A percentile compares a stretch with the other conserved stretches of the same genome.
These are phyloP conservation scores for Akabosia matsudoensis DNA, from an alignment of 1,140 invertebrate genomes.

Conservation along the genomic window DNA sequence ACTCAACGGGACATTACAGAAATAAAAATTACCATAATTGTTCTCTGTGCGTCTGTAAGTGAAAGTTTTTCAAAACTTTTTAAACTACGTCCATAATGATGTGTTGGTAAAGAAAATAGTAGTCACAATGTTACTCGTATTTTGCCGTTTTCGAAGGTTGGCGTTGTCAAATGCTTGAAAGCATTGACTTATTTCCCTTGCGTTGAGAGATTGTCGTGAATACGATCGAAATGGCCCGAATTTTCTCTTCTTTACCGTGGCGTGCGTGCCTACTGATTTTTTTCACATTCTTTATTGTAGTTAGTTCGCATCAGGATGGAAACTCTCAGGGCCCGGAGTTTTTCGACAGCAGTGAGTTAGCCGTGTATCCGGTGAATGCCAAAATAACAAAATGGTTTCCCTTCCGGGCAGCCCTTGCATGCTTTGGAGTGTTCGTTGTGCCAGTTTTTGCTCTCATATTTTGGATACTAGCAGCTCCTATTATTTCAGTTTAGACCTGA, in stretches of 20 bases:
- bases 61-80: not conserved
- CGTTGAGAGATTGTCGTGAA: too few relatives aligned
- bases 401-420: not conserved
- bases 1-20: slow-evolving; percentile 1
- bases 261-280: not conserved
- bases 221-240: too few relatives aligned
- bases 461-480: not conserved
- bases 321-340: not conserved
- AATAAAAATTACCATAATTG: slow-evolving; percentile 8
- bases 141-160: too few relatives aligned
- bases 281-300: not conserved
- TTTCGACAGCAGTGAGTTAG: not conserved
- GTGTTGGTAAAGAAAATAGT: too few relatives aligned
- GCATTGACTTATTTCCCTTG: too few relatives aligned
- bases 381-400: slow-evolving; percentile 1
- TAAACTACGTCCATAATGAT: too few relatives aligned
- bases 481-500: not conserved
- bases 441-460: not conserved
- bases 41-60: not conserved
- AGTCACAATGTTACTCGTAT: too few relatives aligned
- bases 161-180: too few relatives aligned
- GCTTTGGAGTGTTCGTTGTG: not conserved
- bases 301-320: not conserved
- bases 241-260: too few relatives aligned
- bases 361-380: not conserved